These are phyloP conservation scores for Chromoteleia sp. DNA, from an alignment of 2,888 invertebrate genomes.

Conservation along the genomic window DNA sequence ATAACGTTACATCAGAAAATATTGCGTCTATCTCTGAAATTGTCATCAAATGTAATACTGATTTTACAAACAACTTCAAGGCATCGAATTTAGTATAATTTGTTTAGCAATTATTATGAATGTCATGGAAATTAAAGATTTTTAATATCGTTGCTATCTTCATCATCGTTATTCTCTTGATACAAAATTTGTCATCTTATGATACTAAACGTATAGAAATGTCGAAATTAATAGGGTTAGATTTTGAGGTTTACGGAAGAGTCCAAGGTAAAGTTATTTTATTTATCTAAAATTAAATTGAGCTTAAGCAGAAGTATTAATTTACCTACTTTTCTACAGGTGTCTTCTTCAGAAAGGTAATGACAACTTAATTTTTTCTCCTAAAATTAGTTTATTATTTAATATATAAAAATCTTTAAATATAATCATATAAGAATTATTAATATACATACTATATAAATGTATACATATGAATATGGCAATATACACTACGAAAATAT, in stretches of 20 bases:
- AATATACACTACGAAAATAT: no score
- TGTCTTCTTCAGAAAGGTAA: slow-evolving; percentile 84
- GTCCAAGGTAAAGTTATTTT: slow-evolving; percentile 80
- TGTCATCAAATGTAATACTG: no score
- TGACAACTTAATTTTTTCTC: background rate
- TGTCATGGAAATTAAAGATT: background rate
- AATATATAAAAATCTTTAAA: no score
- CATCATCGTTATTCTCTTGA: background rate
- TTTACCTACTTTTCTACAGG: slow-evolving; percentile 76
- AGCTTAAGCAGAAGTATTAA: background rate
- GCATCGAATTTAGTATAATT: no score
- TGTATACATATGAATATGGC: no score
- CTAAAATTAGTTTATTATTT: no score
- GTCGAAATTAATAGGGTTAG: slow-evolving; percentile 78
- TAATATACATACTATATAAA: no score
- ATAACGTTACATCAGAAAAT: no score
- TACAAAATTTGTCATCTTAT: background rate
- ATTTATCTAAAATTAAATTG: background rate
- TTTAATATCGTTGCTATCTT: background rate
- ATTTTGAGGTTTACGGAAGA: slow-evolving; percentile 83
- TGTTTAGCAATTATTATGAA: no score
- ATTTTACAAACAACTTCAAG: no score
- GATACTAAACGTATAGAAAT: slow-evolving; percentile 51
- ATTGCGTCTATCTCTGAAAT: no score
- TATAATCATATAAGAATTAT: no score